A percentile compares a stretch with the other conserved stretches of the same genome.
Conservation (phyloP, 2,888 invertebrate species). For the Dynastes tityus region DNA sequence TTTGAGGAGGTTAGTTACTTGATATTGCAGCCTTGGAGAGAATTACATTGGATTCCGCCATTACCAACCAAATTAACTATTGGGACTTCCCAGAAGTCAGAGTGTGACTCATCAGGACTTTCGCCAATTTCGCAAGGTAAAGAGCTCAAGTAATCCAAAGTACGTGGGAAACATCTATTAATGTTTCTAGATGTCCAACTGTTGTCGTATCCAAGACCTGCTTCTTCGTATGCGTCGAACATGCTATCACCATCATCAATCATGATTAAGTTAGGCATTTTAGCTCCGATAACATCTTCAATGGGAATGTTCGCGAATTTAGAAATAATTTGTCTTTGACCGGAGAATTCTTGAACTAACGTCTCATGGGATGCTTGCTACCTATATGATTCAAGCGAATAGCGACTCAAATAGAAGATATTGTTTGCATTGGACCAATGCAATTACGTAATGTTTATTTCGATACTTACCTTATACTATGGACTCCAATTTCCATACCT, state of each 20-base stretch:
- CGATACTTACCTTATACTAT: constrained; percentile 75
- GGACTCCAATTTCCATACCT: constrained; percentile 79
- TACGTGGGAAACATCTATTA: constrained; percentile 79
- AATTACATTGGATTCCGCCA: constrained; percentile 71
- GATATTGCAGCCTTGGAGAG: constrained; percentile 44
- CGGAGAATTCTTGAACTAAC: constrained; percentile 65
- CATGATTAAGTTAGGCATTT: constrained; percentile 75
- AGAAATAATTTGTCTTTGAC: constrained; percentile 64
- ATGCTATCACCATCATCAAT: constrained; percentile 71
- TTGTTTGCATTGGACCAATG: too few species aligned
- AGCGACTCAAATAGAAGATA: constrained; percentile 16
- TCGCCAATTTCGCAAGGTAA: constrained; percentile 74
- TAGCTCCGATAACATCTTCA: constrained; percentile 65
- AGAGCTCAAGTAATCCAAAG: constrained; percentile 74
- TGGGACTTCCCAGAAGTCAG: constrained; percentile 79
- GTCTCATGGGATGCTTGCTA: constrained; percentile 59
- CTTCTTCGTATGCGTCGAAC: constrained; percentile 73
- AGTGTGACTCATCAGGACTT: constrained; percentile 75
- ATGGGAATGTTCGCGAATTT: constrained; percentile 67
- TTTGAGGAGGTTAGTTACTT: constrained; percentile 45
- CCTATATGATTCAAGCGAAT: constrained; percentile 63
- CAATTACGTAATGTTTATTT: too few species aligned
- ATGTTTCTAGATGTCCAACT: constrained; percentile 74
- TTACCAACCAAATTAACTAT: constrained; percentile 75
- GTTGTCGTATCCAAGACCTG: constrained; percentile 75